These are phyloP conservation scores for Eulemur albifrons DNA, from an alignment of 2,797 vertebrate genomes.

Conservation along the genomic window DNA sequence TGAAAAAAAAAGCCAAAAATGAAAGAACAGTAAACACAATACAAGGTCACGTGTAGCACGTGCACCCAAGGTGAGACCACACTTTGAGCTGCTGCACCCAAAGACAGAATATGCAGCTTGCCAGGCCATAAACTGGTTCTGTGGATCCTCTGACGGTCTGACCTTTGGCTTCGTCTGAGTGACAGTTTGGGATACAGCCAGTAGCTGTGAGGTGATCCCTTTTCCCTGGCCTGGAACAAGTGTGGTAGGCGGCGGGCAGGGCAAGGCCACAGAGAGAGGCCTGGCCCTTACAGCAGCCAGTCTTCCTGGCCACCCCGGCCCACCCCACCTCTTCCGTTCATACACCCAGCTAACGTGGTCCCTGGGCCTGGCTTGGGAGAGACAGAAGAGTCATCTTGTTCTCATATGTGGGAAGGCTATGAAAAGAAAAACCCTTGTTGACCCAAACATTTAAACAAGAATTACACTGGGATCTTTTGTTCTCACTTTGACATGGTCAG, in stretches of 20 bases:
- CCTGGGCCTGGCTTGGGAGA: background rate
- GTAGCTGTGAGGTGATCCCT: background rate
- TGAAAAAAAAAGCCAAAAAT: background rate
- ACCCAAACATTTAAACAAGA: constrained; percentile 71
- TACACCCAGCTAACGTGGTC: background rate
- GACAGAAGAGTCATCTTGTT: constrained; percentile 26
- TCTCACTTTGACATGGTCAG: constrained; percentile 36
- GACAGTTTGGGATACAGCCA: background rate
- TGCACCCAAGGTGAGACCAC: background rate
- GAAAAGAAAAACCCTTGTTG: constrained; percentile 59
- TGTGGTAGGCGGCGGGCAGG: background rate
- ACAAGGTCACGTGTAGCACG: background rate
- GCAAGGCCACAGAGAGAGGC: background rate
- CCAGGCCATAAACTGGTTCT: background rate
- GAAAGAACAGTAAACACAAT: background rate
- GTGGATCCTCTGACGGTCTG: background rate
- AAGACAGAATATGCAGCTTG: background rate
- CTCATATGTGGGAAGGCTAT: constrained; percentile 63
- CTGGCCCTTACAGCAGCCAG: background rate
- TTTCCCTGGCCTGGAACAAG: background rate
- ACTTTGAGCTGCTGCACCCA: background rate
- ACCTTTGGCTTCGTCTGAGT: background rate
- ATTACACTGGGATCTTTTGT: constrained; percentile 70
- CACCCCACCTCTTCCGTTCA: background rate
- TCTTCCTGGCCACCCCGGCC: background rate